Evolutionary conservation across 2,888 invertebrate species (phyloP), one percentile per base, ranked within the genome.

Genomic region (Monoplex corrugatus): DNA sequence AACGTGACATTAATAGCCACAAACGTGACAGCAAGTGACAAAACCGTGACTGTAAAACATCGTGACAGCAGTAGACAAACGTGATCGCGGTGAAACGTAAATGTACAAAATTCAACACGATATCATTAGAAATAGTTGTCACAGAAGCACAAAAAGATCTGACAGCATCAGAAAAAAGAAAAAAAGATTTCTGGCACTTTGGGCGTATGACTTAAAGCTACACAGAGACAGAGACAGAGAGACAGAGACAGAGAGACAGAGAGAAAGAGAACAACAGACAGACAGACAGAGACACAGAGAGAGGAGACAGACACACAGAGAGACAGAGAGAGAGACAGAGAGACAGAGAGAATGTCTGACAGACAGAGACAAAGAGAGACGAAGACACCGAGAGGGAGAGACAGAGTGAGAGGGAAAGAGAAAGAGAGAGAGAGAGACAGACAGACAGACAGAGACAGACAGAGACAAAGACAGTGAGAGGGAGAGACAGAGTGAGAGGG

Each of bases 401-500:
- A 19, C 32, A 80, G 16, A 80, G 10, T 8, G 10, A 10, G n/a
- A 80, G 8, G 19, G 28, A 16, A 57, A 23, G 57, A 2, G 28
- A 57, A 23, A 28, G 5, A 23, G 28, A 57, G 2, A 57, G 28
- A 32, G n/a, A n/a, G n/a, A n/a, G n/a, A n/a, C n/a, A n/a, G n/a
- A n/a, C n/a, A n/a, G n/a, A n/a, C n/a, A n/a, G n/a, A n/a, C n/a
- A n/a, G n/a, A n/a, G n/a, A n/a, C n/a, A n/a, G n/a, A n/a, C n/a
- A n/a, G n/a, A n/a, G n/a, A n/a, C n/a, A n/a, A n/a, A n/a, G n/a
- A n/a, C n/a, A n/a, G n/a, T 72, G 82, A 44, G 82, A 44, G 1
- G 13, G 44, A 82, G 28, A 28, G 44, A 93, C 23, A 86, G 45
- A 90, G 5, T 19, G 75, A 35, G 23, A 38, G 23, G 35, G 35